Base-by-base conservation (phyloP, 2,888 invertebrate species). In the Abrostola triplasia region DNA sequence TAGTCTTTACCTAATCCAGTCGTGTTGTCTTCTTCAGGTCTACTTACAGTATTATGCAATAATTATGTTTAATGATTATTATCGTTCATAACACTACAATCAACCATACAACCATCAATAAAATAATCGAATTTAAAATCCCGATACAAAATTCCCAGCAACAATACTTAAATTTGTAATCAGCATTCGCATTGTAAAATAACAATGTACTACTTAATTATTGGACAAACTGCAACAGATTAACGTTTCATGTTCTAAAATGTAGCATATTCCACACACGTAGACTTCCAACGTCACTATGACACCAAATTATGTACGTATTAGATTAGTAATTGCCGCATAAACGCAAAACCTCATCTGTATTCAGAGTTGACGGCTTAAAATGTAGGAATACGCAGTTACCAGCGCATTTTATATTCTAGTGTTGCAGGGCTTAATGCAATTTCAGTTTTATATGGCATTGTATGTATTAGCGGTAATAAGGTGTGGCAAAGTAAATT, bases 271-370 rank as follows among this genome's bases (percentile, higher is more conserved):
- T 77, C 77, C 56, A 47, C 35, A 38, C 72, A 69, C 72, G 76
- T 73, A 71, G 56, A 72, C 60, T 55, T 64, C 49, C 67, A 72
- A 69, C 65, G 66, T 67, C 60, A 62, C 64, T 73, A 71, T 79
- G 80, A 80, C 81, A 79, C 79, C 75, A 65, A 83, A 87, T 86
- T 86, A 84, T 81, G 79, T 81, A 74, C 75, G 76, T 82, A 83
- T 88, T 84, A 86, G 85, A 84, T 85, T 82, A 82, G 81, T 88
- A 86, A 88, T 88, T 87, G 84, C 81, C 73, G 80, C 75, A 83
- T 82, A 85, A 87, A 86, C 81, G 82, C 75, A 81, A 84, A 85
- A 75, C 60, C 85, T 84, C 81, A 85, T 89, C 79, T 82, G 83
- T 85, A 88, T 86, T 84, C 85, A 75, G 67, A 62, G 63, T 74